phyloP scores from a whole-genome alignment of 2,888 invertebrate genomes.

The Gasteruption jaculator region DNA sequence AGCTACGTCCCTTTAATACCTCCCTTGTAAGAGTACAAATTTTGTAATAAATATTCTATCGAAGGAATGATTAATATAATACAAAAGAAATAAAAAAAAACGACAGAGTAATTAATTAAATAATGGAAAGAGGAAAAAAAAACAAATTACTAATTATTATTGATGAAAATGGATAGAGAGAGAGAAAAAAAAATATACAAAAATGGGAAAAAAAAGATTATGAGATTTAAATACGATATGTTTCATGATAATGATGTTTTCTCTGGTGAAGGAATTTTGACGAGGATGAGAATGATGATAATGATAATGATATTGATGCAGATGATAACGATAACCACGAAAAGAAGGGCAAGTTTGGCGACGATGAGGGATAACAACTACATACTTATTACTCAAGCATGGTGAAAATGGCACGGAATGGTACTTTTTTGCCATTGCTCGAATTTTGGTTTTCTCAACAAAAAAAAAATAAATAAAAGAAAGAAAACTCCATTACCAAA shows the following conservation, averaged over 20 bases:
- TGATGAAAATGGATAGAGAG: slow-evolving; percentile 1
- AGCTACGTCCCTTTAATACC: slow-evolving; percentile 45
- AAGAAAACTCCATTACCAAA: no score
- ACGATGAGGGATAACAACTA: slow-evolving; percentile 26
- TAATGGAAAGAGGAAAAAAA: slow-evolving; percentile 19
- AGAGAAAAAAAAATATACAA: slow-evolving; percentile 21
- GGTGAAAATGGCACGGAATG: no score
- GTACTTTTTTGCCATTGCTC: no score
- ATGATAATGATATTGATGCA: slow-evolving; percentile 30
- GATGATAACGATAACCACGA: no score
- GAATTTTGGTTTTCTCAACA: no score
- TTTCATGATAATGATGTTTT: slow-evolving; percentile 46
- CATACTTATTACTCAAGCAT: slow-evolving; percentile 23
- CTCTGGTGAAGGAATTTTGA: slow-evolving; percentile 44
- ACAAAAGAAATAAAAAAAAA: slow-evolving; percentile 24
- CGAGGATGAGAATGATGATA: slow-evolving; percentile 30
- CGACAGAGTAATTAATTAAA: slow-evolving; percentile 24
- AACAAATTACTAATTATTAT: slow-evolving; percentile 17
- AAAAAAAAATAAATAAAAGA: no score
- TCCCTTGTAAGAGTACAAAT: slow-evolving; percentile 51
- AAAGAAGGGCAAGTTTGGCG: no score
- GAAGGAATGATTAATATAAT: slow-evolving; percentile 30
- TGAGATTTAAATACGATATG: slow-evolving; percentile 33
- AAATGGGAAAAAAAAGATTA: slow-evolving; percentile 22
- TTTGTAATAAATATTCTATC: slow-evolving; percentile 46